These are phyloP conservation scores for Arremon aurantiirostris DNA, from an alignment of 2,797 vertebrate species.

Conservation along the genomic window DNA sequence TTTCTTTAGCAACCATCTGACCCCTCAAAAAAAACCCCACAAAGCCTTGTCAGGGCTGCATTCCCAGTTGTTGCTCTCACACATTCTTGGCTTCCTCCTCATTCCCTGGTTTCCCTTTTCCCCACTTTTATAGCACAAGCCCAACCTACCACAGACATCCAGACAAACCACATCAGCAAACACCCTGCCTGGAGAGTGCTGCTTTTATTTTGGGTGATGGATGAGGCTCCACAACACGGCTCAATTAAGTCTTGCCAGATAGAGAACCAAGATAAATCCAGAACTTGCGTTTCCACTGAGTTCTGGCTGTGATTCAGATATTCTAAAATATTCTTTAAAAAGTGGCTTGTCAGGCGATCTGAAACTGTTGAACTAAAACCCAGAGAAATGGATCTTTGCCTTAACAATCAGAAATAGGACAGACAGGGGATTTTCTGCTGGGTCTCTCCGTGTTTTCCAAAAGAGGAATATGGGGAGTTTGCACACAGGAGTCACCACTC, in stretches of 20 bases:
- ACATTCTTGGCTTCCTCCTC: neutral
- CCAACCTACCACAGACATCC: neutral
- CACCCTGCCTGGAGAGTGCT: neutral
- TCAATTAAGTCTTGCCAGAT: neutral
- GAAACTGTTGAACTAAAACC: neutral
- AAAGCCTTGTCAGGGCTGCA: neutral
- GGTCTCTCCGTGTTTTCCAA: neutral
- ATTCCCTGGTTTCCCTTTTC: neutral
- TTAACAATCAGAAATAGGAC: neutral
- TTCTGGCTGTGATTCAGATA: neutral
- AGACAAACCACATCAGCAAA: neutral
- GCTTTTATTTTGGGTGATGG: neutral
- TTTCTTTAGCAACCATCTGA: neutral
- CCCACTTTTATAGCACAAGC: neutral
- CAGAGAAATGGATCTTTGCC: neutral
- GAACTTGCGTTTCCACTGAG: neutral
- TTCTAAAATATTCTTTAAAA: neutral
- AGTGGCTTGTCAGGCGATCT: neutral
- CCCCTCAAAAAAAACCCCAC: too few species aligned
- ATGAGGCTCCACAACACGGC: neutral
- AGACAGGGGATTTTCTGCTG: neutral
- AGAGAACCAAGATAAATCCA: neutral
- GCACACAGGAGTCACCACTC: neutral
- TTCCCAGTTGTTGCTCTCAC: neutral
- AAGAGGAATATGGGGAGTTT: rapidly evolving